Base-by-base conservation (phyloP, 2,113 vertebrate species). In the Alectura lathami region DNA sequence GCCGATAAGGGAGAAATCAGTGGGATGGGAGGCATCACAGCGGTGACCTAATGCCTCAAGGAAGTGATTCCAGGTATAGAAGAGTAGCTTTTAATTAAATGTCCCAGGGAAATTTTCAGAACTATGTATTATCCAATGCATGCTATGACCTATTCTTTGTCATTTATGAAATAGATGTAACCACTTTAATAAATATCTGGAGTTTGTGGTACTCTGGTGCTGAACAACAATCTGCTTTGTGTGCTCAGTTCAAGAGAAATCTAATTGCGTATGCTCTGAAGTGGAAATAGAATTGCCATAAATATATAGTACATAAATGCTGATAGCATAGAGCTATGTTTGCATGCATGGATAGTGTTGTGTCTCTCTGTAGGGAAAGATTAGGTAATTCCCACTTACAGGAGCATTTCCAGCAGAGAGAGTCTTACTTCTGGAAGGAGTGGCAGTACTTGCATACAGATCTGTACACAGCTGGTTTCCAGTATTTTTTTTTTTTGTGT, bases 331-430 rank as follows among this genome's bases (percentile, higher is more conserved):
- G 32, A 51, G 17, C 0, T 1, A 66, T 27, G 16, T 8, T 16
- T 77, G 27, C 15, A 6, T 45, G 12, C 30, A 34, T 1, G 7
- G 22, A 24, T 9, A 36, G 1, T 1, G 0, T 47, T 59, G 12
- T 45, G 11, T 42, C 13, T 38, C 29, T 53, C 15, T n/a, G 48
- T 86, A 57, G 36, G 86, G 75, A 78, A 29, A 66, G 43, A 2
- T 68, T 63, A 63, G 17, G 4, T 36, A 48, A 34, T 60, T 48
- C 29, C 12, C 22, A 24, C 34, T 70, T 60, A 54, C 0, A 2
- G 17, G 18, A 77, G 0, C 21, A 62, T 59, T 18, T 45, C 9
- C n/a, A 53, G 9, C 6, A 88, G 5, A 21, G 8, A 57, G 7
- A 3, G 3, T 12, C 5, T 68, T 83, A 32, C 50, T 83, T 4